Percentiles rank a stretch among this genome's conserved stretches.
phyloP scores from a whole-genome alignment of 2,797 vertebrate species.

The Craterocephalus amniculus region DNA sequence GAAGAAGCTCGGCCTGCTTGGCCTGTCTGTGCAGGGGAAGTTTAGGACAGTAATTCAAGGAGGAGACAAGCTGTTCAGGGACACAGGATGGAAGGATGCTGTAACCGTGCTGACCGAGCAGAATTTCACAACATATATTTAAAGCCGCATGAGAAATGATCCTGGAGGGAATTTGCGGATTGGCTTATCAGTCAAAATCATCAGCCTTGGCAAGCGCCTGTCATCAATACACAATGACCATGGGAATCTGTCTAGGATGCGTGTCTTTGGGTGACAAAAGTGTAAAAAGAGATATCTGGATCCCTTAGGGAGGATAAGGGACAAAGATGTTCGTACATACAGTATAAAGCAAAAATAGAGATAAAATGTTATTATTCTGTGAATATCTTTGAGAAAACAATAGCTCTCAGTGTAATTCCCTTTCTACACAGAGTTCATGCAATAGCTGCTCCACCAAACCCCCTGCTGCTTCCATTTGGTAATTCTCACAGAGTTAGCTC shows the following conservation, averaged over 20 bases:
- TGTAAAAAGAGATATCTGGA: no score
- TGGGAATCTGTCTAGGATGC: neutral
- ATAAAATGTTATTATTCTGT: no score
- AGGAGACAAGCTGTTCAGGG: constrained; percentile 8
- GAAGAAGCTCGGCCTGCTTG: neutral
- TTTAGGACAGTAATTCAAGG: constrained; percentile 18
- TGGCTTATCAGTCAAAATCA: neutral
- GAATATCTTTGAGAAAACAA: no score
- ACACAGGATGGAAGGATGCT: constrained; percentile 6
- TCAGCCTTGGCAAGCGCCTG: neutral
- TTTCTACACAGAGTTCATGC: no score
- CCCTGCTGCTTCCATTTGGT: no score
- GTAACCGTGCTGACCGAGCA: constrained; percentile 34
- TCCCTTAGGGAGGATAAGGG: no score
- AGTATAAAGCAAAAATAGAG: no score
- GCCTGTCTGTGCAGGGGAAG: constrained; percentile 4
- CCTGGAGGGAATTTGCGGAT: neutral
- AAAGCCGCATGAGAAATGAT: constrained; percentile 17
- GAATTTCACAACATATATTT: constrained; percentile 7
- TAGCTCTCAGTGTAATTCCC: no score
- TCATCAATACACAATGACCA: neutral
- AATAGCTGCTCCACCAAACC: no score
- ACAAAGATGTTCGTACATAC: no score
- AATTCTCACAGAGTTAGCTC: no score
- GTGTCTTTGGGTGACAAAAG: no score